Conservation (phyloP, 2,113 vertebrate genomes). For the Candoia aspera region DNA sequence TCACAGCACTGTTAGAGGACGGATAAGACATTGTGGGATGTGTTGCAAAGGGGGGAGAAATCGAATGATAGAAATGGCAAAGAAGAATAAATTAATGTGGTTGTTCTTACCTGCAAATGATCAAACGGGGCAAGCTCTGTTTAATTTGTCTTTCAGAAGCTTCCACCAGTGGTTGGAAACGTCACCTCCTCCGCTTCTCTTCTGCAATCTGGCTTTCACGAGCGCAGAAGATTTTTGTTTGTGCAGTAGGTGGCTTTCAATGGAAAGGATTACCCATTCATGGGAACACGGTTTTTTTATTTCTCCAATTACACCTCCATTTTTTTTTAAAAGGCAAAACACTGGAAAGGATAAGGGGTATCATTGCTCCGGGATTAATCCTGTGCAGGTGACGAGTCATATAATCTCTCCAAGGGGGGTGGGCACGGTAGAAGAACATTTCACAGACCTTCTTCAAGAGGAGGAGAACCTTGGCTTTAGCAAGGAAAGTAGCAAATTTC, state of each 20-base stretch:
- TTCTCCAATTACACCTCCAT: background rate
- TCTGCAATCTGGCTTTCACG: background rate
- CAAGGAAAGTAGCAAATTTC: too few relatives aligned
- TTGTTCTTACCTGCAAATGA: conserved; percentile 52
- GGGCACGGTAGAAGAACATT: background rate
- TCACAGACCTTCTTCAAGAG: background rate
- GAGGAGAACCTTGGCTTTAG: too few relatives aligned
- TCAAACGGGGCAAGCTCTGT: background rate
- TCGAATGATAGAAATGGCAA: background rate
- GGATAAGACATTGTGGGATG: background rate
- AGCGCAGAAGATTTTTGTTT: background rate
- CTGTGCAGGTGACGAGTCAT: background rate
- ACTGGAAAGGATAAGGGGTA: background rate
- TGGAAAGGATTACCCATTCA: background rate
- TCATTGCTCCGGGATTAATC: background rate
- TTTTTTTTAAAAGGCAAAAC: background rate
- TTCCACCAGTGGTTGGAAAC: background rate
- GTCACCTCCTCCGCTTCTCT: background rate
- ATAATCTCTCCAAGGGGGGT: background rate
- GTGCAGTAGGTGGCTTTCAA: background rate
- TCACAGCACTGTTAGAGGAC: background rate
- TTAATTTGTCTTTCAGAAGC: background rate
- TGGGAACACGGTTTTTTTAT: background rate
- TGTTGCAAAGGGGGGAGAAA: too few relatives aligned
- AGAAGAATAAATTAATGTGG: background rate